A percentile compares a stretch with the other conserved stretches of the same genome.
Conservation (phyloP, 2,113 vertebrate genomes). For the Vidua chalybeata region DNA sequence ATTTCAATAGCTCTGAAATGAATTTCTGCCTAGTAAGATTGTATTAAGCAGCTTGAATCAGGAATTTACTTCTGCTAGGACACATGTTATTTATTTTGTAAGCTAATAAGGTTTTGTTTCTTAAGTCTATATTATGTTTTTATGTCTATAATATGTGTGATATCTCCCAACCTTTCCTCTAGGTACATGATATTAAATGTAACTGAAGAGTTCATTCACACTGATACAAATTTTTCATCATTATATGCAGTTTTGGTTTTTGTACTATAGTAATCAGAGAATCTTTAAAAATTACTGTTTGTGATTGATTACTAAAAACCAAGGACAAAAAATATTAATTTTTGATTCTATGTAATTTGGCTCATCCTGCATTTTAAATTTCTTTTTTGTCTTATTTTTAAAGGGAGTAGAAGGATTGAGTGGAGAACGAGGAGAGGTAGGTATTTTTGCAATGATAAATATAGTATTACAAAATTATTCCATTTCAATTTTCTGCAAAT, state of each 20-base stretch:
- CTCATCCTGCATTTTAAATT: background rate
- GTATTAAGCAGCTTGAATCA: background rate
- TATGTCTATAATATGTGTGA: background rate
- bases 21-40: background rate
- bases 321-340: background rate
- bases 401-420: slow-evolving; percentile 83
- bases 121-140: background rate
- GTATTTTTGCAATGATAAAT: slow-evolving; percentile 14
- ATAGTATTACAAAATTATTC: background rate
- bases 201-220: background rate
- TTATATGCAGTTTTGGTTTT: background rate
- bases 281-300: background rate
- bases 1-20: background rate
- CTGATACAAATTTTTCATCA: background rate
- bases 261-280: background rate
- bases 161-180: background rate
- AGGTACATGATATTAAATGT: background rate
- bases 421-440: slow-evolving; percentile 89
- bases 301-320: background rate
- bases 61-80: background rate
- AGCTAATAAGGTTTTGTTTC: background rate
- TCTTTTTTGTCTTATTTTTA: slow-evolving; percentile 24
- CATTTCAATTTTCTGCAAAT: background rate
- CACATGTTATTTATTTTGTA: background rate
- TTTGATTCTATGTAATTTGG: background rate